Evolutionary conservation across 2,797 vertebrate species (phyloP).

Genomic region (Trichosurus vulpecula): DNA sequence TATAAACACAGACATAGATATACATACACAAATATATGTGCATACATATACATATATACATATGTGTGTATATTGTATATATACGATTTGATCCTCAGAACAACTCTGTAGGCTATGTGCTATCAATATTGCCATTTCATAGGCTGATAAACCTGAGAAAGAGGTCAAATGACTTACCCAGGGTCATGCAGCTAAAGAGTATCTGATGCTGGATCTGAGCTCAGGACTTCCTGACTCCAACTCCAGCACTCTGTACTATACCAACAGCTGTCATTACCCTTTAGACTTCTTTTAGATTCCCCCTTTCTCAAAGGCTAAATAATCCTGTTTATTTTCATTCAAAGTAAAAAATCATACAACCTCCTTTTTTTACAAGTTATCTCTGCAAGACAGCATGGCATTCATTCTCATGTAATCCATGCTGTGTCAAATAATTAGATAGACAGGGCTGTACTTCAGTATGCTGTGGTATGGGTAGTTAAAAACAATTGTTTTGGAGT

Average conservation of each 20-base stretch:
- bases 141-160: neutral
- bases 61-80: too few species aligned
- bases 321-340: neutral
- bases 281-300: neutral
- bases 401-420: neutral
- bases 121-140: neutral
- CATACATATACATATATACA: too few species aligned
- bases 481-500: neutral
- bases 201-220: neutral
- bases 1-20: too few species aligned
- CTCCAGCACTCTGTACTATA: neutral
- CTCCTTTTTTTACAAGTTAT: too few species aligned
- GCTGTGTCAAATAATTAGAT: neutral
- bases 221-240: neutral
- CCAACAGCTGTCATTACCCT: neutral
- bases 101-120: neutral
- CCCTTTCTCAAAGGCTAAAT: neutral
- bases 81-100: neutral
- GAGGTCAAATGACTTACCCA: neutral
- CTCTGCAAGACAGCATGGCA: too few species aligned
- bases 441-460: neutral
- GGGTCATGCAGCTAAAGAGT: neutral
- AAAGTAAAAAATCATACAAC: too few species aligned
- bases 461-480: neutral
- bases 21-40: too few species aligned